These are phyloP conservation scores for Eupithecia exiguata DNA, from an alignment of 2,888 invertebrate genomes.

Conservation along the genomic window DNA sequence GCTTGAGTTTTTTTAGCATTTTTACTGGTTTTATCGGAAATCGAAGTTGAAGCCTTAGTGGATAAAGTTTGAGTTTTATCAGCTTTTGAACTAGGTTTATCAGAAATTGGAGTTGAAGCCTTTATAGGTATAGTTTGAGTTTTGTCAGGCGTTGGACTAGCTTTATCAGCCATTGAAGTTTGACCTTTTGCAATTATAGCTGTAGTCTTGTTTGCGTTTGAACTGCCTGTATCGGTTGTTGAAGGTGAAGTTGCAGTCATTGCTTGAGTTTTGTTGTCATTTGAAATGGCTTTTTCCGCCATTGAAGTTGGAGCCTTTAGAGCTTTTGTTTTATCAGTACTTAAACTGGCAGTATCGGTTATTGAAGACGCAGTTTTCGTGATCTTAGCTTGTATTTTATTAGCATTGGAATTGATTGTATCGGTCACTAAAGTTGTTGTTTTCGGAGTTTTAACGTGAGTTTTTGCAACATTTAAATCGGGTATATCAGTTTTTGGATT, in stretches of 20 bases:
- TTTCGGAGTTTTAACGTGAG: conserved; percentile 27
- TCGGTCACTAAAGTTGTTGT: conserved; percentile 11
- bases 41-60: not conserved
- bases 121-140: not conserved
- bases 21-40: not conserved
- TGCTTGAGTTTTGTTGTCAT: not conserved
- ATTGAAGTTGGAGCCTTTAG: not conserved
- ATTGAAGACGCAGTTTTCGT: conserved; percentile 16
- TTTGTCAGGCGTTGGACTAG: not conserved
- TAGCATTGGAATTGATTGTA: not conserved
- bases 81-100: not conserved
- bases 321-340: not conserved
- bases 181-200: not conserved
- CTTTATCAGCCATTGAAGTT: not conserved
- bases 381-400: conserved; percentile 24
- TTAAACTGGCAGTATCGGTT: not conserved
- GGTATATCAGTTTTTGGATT: not conserved
- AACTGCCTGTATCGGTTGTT: not conserved
- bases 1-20: not conserved
- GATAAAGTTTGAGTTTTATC: not conserved
- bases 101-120: not conserved
- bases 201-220: not conserved
- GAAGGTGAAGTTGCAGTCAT: not conserved
- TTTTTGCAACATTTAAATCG: not conserved
- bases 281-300: not conserved